These are phyloP conservation scores for Tretioscincus oriximinensis DNA, from an alignment of 2,113 vertebrate genomes.

Conservation along the genomic window DNA sequence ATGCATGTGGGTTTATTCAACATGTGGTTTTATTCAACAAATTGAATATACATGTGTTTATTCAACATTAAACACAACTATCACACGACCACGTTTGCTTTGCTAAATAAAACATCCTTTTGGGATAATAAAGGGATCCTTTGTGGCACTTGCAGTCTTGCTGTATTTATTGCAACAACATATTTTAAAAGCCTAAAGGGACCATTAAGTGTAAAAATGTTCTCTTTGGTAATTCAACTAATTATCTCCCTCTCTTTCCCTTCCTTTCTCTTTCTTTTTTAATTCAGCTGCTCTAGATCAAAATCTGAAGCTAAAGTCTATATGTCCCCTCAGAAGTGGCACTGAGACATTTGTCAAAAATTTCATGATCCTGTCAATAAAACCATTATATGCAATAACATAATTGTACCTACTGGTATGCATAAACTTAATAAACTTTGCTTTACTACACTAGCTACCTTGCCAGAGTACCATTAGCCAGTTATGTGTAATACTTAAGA, in stretches of 20 bases:
- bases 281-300: conserved; percentile 37
- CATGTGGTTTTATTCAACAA: no score
- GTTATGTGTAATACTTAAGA: no score
- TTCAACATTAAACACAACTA: no score
- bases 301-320: conserved; percentile 40
- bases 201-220: conserved; percentile 41
- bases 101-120: not conserved
- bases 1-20: no score
- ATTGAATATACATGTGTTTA: no score
- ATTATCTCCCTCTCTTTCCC: conserved; percentile 34
- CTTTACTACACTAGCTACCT: no score
- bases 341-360: not conserved
- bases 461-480: no score
- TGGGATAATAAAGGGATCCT: not conserved
- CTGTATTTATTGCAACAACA: not conserved
- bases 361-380: not conserved
- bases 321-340: conserved; percentile 3
- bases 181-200: conserved; percentile 27
- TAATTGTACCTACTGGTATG: no score
- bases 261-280: no score
- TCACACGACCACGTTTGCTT: not conserved
- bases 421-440: no score
- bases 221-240: conserved; percentile 58
- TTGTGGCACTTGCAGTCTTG: not conserved
- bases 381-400: no score